Base-by-base conservation (phyloP, 2,888 invertebrate genomes). In the Helobdella robusta region DNA sequence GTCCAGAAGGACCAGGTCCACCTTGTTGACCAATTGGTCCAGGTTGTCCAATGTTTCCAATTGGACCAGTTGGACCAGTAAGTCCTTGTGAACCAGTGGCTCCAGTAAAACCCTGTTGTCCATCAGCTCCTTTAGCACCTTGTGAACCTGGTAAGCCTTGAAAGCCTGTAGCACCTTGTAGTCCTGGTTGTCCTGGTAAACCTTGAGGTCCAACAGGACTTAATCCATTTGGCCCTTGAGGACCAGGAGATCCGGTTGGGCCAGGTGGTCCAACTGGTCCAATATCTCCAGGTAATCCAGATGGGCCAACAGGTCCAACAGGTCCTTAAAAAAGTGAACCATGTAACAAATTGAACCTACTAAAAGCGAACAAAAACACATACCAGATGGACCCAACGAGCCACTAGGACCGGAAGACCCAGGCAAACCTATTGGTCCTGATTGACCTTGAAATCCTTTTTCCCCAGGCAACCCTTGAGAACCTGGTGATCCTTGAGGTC, bases 211-310 rank as follows among this genome's bases (percentile, higher is more conserved):
- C 69, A 48, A 46, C 2, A 1, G 64, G 36, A 25, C 71, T 54
- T 2, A 54, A 20, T 4, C 70, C 70, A 1, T 46, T 35, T 11
- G 44, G 34, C 4, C 72, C 72, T 18, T 36, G 35, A n/a, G 66
- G 61, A 15, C 71, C 72, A 15, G 65, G 40, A n/a, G 6, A 40
- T 44, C 71, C 71, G 23, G 15, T 50, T 15, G 35, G 48, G 40
- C 69, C 69, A 36, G 66, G 35, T 20, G 18, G 44, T 32, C 69
- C 69, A 50, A 25, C 58, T 34, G 50, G 20, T 23, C 67, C 67
- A 54, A 54, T 28, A 20, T 67, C 56, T 40, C 66, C 66, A n/a
- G 25, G 8, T 23, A 23, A 46, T 18, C 66, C 66, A 23, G 56
- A 20, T 28, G 32, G 56, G 30, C 64, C 64, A n/a, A 11, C 34